Conservation (phyloP, 2,797 vertebrate genomes). For the Discoglossus pictus region DNA sequence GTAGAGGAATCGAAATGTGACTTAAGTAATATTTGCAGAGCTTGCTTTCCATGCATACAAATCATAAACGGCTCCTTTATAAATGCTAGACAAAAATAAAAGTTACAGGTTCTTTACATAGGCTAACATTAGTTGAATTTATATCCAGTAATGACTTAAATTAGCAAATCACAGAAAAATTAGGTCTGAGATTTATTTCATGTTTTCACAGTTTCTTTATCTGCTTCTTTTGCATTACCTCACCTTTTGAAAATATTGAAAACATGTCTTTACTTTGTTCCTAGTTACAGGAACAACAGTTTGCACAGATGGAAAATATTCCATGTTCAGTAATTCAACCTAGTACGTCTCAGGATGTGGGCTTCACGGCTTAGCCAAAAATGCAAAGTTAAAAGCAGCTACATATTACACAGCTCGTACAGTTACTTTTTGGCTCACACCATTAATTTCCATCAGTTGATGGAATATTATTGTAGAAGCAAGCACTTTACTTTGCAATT, state of each 20-base stretch:
- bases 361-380: conserved; percentile 57
- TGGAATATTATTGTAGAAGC: conserved; percentile 58
- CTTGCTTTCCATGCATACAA: no score
- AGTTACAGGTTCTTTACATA: no score
- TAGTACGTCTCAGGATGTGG: conserved; percentile 61
- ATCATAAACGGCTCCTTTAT: no score
- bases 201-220: background rate
- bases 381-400: conserved; percentile 54
- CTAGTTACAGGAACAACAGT: conserved; percentile 55
- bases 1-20: no score
- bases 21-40: no score
- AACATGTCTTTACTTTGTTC: conserved; percentile 43
- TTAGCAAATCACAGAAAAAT: no score
- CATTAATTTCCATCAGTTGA: conserved; percentile 55
- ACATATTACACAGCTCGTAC: conserved; percentile 45
- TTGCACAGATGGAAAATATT: conserved; percentile 56
- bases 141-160: no score
- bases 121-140: no score
- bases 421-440: conserved; percentile 51
- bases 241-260: conserved; percentile 44
- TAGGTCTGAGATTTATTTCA: background rate
- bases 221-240: conserved; percentile 34
- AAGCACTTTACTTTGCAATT: conserved; percentile 36
- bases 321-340: conserved; percentile 58
- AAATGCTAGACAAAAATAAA: no score